phyloP scores from a whole-genome alignment of 2,797 vertebrate genomes.

The Micrastur ruficollis region DNA sequence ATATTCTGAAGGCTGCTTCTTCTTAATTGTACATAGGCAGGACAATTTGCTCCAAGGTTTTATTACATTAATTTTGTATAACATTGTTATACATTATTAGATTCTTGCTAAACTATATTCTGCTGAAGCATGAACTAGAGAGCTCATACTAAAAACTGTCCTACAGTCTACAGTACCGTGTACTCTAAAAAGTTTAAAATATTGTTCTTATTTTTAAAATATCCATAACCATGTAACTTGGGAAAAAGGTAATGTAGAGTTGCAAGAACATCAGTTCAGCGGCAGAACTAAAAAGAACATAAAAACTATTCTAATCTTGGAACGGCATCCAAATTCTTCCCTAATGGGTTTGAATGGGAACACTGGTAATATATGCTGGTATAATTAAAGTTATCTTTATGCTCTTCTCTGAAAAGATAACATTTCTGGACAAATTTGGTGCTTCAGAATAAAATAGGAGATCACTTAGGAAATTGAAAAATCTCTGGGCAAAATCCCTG shows the following conservation, averaged over 20 bases:
- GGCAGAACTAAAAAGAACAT: background rate
- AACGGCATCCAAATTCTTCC: background rate
- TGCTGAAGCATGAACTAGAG: conserved; percentile 17
- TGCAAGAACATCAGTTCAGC: background rate
- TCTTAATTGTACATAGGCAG: conserved; percentile 47
- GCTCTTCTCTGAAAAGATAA: background rate
- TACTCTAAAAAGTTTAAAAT: background rate
- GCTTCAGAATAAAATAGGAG: background rate
- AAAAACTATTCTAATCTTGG: background rate
- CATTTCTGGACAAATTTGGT: background rate
- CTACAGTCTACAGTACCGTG: background rate
- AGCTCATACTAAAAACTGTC: background rate
- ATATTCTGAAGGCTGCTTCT: conserved; percentile 23
- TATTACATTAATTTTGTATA: conserved; percentile 60
- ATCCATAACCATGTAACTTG: background rate
- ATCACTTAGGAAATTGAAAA: conserved; percentile 3
- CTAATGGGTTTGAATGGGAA: background rate
- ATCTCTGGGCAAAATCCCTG: background rate
- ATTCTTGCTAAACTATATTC: conserved; percentile 13
- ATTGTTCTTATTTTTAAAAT: background rate
- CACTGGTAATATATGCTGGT: background rate
- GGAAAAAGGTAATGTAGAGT: background rate
- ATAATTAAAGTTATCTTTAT: background rate
- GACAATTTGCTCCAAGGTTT: conserved; percentile 52
- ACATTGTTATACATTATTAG: conserved; percentile 50